Evolutionary conservation across 1,140 invertebrate genomes (phyloP).

Genomic region (Forficula auricularia): DNA sequence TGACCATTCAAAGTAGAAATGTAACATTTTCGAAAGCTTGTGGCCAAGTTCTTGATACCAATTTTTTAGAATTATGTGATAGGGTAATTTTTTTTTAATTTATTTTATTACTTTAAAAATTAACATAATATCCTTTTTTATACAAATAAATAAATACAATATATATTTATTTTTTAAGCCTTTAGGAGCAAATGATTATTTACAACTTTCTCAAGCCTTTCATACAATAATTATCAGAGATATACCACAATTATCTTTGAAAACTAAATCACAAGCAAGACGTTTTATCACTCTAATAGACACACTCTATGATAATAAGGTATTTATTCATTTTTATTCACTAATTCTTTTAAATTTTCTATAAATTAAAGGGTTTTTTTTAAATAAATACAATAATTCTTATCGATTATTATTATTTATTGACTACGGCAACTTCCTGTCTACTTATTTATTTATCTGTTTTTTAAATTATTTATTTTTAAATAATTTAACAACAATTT

Average conservation of each 20-base stretch:
- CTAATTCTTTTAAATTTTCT: too few species aligned
- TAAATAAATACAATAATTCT: too few species aligned
- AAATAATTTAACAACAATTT: too few species aligned
- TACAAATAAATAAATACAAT: constrained; percentile 7
- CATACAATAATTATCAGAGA: constrained; percentile 86
- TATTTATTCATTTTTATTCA: too few species aligned
- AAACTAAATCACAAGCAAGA: constrained; percentile 64
- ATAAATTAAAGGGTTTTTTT: too few species aligned
- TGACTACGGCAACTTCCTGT: too few species aligned
- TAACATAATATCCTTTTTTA: constrained; percentile 2
- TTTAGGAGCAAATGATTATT: constrained; percentile 83
- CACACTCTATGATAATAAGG: constrained; percentile 88
- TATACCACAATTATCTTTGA: constrained; percentile 64
- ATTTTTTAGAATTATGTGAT: constrained; percentile 80
- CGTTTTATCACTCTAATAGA: constrained; percentile 95
- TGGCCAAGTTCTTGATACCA: constrained; percentile 75
- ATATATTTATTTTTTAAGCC: constrained; percentile 49
- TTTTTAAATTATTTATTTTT: too few species aligned
- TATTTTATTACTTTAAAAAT: not conserved
- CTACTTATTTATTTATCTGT: too few species aligned
- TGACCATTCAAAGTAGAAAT: constrained; percentile 75
- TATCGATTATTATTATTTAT: too few species aligned
- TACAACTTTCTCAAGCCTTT: constrained; percentile 79
- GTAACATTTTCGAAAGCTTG: constrained; percentile 79
- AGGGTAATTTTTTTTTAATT: constrained; percentile 61